Evolutionary conservation across 53 echinoderm and acorn worm species (phyloP), one percentile per base, ranked within the genome.

Genomic region (Zoroaster sp.): DNA sequence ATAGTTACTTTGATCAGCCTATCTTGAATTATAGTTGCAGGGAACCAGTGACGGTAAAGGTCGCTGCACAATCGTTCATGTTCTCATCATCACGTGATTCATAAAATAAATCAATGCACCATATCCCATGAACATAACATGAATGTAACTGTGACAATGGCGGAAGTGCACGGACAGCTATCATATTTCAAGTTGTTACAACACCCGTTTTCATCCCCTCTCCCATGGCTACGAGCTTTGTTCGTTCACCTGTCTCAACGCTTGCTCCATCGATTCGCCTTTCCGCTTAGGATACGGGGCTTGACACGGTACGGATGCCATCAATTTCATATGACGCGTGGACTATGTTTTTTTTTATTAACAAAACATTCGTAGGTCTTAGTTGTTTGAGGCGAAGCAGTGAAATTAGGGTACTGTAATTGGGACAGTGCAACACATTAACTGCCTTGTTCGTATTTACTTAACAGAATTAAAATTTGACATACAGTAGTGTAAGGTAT

Each of bases 261-360:
- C 69, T 85, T 47, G 70, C 70, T 30, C 85, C 85, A 85, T 85
- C 85, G 85, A 85, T 85, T 85, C 35, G 36, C 25, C 59, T 35
- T 85, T 85, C 85, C 85, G 85, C 18, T 66, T 17, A 83, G 83
- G 83, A 83, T 83, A 31, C 38, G 67, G 44, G 15, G 68, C 43
- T 66, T 85, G 85, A 33, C 34, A 20, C 25, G 34, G 37, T 35
- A 18, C 85, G 85, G 85, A 85, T 44, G 51, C 35, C 18, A 85
- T 85, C 85, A 36, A n/a, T 32, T 85, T 70, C 17, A 79, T 38
- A 35, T 79, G 79, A 79, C 79, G 54, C 63, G 21, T 54, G 79
- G 33, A 38, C 63, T 38, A 55, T 54, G 17, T 35, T 63, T 53
- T 34, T 79, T 59, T 79, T 21, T 79, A 79, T 79, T 23, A 35